Percentiles rank a stretch among this genome's conserved stretches.
Evolutionary conservation across 2,113 vertebrate species (phyloP).

Genomic region (Rousettus leschenaultii): DNA sequence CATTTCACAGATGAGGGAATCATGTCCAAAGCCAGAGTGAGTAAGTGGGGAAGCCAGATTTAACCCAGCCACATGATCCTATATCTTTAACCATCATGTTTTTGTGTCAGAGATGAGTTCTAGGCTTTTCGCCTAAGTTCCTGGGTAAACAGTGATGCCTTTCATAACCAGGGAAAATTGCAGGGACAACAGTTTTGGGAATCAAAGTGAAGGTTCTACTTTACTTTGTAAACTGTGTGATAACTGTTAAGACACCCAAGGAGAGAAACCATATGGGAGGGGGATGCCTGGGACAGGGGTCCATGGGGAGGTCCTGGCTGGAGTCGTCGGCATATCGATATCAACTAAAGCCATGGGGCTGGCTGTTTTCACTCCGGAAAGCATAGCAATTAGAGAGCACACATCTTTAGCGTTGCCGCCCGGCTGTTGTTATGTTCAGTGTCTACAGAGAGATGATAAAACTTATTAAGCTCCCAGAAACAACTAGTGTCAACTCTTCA

Average conservation of each 20-base stretch:
- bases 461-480: not conserved
- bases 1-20: not conserved
- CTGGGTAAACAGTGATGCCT: not conserved
- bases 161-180: not conserved
- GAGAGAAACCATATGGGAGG: not conserved
- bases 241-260: too few relatives aligned
- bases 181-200: not conserved
- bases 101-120: not conserved
- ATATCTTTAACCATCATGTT: not conserved
- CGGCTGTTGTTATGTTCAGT: too few relatives aligned
- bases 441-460: not conserved
- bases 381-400: not conserved
- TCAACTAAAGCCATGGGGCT: fast-evolving
- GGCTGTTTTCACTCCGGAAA: not conserved
- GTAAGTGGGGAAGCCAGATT: not conserved
- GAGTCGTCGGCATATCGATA: fast-evolving
- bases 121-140: not conserved
- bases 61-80: not conserved
- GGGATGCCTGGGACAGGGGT: fast-evolving
- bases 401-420: fast-evolving
- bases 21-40: not conserved
- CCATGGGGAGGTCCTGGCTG: fast-evolving
- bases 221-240: not conserved
- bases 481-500: not conserved
- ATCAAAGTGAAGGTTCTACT: not conserved